Base-by-base conservation (phyloP, 2,797 vertebrate genomes). In the Furcifer pardalis region DNA sequence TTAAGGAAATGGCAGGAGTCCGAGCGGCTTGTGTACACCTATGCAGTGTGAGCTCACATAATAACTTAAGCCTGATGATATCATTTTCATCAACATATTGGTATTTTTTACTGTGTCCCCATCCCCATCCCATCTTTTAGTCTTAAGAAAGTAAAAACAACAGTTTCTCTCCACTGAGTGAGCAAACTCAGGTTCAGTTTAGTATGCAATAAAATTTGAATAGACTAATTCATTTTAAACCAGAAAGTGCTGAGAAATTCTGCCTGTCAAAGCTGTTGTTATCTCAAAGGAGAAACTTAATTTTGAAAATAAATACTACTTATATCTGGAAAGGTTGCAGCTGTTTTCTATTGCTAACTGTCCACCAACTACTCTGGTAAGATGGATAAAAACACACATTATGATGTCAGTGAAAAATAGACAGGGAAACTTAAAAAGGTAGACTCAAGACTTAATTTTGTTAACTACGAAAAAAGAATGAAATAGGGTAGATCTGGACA, bases 1-100 rank as follows among this genome's bases (percentile, higher is more conserved):
- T 81, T 86, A 87, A 89, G 90, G 93, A 92, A 93, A 86, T 72
- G 80, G 83, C 86, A 87, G 87, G 91, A 90, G 89, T 85, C 90
- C 0, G 44, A 77, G 87, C 80, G 90, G 78, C 88, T 89, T 65
- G 40, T 86, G 77, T 19, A 3, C 88, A 94, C 90, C 91, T 92
- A 75, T 83, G 89, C 78, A 82, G 32, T 84, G 86, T 90, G 89
- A 90, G 86, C 90, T 81, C 89, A 85, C 52, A 75, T 75, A 82
- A 89, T 84, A 7, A 37, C 75, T 91, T 87, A 80, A 88, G 86
- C 75, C 75, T 87, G 85, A 86, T 88, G 83, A 86, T 89, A 87
- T 79, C 12, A 91, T 87, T 89, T 79, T 91, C 86, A 89, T 84
- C 85, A 84, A 27, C 69, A 84, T 56, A 52, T 21, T 65, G 74